Evolutionary conservation across 2,888 invertebrate genomes (phyloP).

Genomic region (Andrena flavipes): DNA sequence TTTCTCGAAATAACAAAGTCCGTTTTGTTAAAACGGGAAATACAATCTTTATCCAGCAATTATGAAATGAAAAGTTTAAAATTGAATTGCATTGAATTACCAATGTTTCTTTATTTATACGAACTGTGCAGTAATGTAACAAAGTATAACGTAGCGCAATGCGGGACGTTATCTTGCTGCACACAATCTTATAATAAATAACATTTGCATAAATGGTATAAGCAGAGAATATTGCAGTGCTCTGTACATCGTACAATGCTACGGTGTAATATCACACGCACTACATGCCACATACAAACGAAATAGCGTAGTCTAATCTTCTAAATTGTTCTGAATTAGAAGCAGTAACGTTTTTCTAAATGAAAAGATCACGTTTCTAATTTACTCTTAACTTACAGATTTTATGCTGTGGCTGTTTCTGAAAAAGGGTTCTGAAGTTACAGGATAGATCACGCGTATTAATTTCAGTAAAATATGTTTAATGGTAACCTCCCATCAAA

Average conservation of each 20-base stretch:
- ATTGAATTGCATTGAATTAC: no score
- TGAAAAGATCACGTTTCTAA: background rate
- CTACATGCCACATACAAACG: background rate
- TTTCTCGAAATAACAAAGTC: background rate
- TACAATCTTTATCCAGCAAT: no score
- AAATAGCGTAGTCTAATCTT: background rate
- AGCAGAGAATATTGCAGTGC: background rate
- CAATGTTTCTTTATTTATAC: background rate
- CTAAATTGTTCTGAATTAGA: background rate
- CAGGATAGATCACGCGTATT: no score
- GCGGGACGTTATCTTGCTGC: background rate
- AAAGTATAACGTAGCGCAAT: background rate
- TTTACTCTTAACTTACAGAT: background rate
- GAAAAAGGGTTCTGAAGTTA: no score
- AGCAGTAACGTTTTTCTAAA: background rate
- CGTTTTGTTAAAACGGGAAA: no score
- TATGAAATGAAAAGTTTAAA: no score
- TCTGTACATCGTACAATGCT: background rate
- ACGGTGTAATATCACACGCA: background rate
- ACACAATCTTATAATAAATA: constrained; percentile 2
- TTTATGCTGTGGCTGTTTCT: background rate
- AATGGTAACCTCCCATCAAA: no score
- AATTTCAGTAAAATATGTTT: no score
- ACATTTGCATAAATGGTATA: constrained; percentile 1
- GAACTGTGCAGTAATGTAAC: background rate